Evolutionary conservation across 92 coral and sea anemone genomes (phyloP).

Genomic region (Desmophyllum pertusum): DNA sequence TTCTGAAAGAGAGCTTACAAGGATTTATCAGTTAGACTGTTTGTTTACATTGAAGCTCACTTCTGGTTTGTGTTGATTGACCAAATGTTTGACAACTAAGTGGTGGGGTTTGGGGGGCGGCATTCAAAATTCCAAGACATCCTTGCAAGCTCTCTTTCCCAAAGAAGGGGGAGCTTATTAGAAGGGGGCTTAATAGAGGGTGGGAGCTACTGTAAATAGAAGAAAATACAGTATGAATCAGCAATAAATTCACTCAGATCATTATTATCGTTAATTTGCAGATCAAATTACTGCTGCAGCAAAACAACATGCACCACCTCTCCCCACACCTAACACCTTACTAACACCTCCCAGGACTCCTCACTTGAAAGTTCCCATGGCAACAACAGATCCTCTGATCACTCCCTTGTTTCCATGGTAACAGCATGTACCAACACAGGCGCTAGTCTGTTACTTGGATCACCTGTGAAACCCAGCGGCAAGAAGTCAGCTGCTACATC

Average conservation of each 20-base stretch:
- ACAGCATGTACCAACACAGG: constrained; percentile 87
- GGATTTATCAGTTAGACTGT: too few relatives aligned
- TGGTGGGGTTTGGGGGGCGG: too few relatives aligned
- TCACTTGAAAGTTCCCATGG: constrained; percentile 22
- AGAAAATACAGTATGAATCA: too few relatives aligned
- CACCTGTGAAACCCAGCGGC: constrained; percentile 59
- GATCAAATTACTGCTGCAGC: constrained; percentile 68
- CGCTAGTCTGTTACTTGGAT: constrained; percentile 72
- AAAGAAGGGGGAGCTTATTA: too few relatives aligned
- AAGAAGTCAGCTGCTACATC: constrained; percentile 75
- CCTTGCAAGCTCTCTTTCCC: too few relatives aligned
- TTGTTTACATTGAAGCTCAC: too few relatives aligned
- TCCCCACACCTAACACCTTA: constrained; percentile 37
- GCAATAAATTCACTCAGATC: neutral
- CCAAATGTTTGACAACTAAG: too few relatives aligned
- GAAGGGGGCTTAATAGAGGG: too few relatives aligned
- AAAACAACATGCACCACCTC: constrained; percentile 54
- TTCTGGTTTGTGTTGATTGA: too few relatives aligned
- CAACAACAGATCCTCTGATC: constrained; percentile 5
- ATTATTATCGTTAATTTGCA: constrained; percentile 7
- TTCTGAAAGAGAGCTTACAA: too few relatives aligned
- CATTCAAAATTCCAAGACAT: too few relatives aligned
- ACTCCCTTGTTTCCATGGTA: constrained; percentile 48
- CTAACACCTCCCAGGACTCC: constrained; percentile 82
- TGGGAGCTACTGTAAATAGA: too few relatives aligned